Percentiles rank a stretch among this genome's conserved stretches.
Conservation (phyloP, 2,113 vertebrate species). For the Isichthys henryi region DNA sequence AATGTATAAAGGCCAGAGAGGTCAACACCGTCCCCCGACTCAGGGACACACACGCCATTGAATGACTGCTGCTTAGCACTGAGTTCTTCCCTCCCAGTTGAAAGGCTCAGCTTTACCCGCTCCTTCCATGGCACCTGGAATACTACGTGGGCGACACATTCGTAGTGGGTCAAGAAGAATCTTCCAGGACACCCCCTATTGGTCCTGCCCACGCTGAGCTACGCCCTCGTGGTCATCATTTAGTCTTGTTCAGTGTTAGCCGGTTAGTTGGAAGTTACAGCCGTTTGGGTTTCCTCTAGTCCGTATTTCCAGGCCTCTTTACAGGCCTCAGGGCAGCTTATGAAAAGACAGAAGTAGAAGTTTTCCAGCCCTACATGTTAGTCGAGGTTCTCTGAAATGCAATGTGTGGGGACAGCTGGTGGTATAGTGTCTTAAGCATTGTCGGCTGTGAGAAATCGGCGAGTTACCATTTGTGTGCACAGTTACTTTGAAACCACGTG, state of each 20-base stretch:
- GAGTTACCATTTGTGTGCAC: background rate
- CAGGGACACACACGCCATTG: background rate
- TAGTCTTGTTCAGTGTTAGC: background rate
- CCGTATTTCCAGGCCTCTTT: background rate
- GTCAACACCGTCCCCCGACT: background rate
- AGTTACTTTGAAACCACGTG: background rate
- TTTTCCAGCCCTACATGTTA: background rate
- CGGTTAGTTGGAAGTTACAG: background rate
- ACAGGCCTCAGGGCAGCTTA: background rate
- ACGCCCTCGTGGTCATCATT: background rate
- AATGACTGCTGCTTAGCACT: background rate
- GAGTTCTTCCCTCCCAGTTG: background rate
- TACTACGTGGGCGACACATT: background rate
- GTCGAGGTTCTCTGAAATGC: background rate
- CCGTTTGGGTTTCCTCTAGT: background rate
- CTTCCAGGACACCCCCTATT: background rate
- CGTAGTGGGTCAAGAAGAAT: background rate
- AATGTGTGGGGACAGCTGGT: background rate
- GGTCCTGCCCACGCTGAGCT: background rate
- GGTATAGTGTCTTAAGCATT: background rate
- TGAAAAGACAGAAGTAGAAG: background rate
- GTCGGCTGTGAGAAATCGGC: background rate
- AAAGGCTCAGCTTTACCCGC: background rate
- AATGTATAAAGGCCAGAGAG: background rate
- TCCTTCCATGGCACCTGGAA: background rate